Percentiles rank a stretch among this genome's conserved stretches.
phyloP scores from a whole-genome alignment of 1,140 invertebrate species.

The Lysiphlebus fabarum region DNA sequence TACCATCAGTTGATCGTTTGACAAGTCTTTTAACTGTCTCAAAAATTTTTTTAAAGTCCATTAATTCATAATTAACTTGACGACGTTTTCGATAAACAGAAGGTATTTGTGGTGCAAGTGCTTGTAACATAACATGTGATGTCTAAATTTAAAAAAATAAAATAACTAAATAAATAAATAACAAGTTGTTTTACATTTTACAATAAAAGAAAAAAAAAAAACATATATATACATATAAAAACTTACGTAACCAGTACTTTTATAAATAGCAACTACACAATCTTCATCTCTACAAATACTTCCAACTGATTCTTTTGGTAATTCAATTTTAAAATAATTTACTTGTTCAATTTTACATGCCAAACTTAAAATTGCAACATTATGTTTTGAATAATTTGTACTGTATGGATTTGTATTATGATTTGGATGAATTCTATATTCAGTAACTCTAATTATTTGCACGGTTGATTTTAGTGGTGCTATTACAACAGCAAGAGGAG shows the following conservation, averaged over 20 bases:
- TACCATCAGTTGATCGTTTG: conserved; percentile 25
- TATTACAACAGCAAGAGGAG: conserved; percentile 28
- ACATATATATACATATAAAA: not conserved
- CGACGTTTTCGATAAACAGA: conserved; percentile 9
- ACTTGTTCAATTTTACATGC: conserved; percentile 28
- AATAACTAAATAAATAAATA: not conserved
- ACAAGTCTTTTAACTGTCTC: conserved; percentile 10
- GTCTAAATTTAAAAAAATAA: conserved; percentile 17
- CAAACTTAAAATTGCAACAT: conserved; percentile 31
- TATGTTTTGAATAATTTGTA: conserved; percentile 20
- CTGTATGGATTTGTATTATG: conserved; percentile 23
- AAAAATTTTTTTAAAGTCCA: not conserved
- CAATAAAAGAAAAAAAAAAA: not conserved
- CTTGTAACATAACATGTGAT: conserved; percentile 25
- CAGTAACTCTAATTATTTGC: conserved; percentile 29
- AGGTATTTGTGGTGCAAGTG: conserved; percentile 20
- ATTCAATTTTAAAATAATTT: conserved; percentile 24
- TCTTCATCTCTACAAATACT: conserved; percentile 24
- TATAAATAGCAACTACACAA: conserved; percentile 25
- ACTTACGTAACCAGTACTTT: conserved; percentile 27
- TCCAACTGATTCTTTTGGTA: conserved; percentile 25
- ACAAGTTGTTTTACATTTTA: not conserved
- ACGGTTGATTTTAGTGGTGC: conserved; percentile 22
- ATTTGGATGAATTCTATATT: conserved; percentile 29
- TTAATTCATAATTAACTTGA: conserved; percentile 5